A percentile compares a stretch with the other conserved stretches of the same genome.
Evolutionary conservation across 2,113 vertebrate species (phyloP).

Genomic region (Morone chrysops): DNA sequence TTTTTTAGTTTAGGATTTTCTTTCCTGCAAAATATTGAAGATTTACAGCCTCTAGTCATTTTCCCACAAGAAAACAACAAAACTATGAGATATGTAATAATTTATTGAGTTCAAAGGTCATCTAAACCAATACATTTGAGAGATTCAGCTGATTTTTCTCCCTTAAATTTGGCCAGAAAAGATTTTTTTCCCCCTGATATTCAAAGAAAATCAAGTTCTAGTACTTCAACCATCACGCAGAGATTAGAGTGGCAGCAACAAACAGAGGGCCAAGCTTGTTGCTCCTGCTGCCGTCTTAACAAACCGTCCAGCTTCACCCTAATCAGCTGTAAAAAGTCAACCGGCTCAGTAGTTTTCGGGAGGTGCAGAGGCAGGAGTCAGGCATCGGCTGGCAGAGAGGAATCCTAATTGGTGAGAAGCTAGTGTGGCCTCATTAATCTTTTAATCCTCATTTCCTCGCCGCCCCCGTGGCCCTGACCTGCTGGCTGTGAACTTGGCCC

Average conservation of each 20-base stretch:
- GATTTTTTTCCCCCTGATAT: too few relatives aligned
- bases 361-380: neutral
- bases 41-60: neutral
- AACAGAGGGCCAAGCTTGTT: neutral
- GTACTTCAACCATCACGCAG: too few relatives aligned
- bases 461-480: slow-evolving; percentile 29
- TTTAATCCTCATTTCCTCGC: slow-evolving; percentile 72
- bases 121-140: neutral
- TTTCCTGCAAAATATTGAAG: neutral
- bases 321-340: slow-evolving; percentile 16
- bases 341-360: neutral
- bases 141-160: neutral
- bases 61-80: neutral
- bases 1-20: neutral
- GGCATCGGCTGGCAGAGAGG: neutral
- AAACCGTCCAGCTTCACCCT: slow-evolving; percentile 3
- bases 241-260: neutral
- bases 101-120: neutral
- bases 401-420: slow-evolving; percentile 63
- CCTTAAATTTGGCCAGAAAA: too few relatives aligned
- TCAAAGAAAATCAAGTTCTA: too few relatives aligned
- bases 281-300: neutral
- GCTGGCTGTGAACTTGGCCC: slow-evolving; percentile 49
- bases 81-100: neutral
- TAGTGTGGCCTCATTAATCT: slow-evolving; percentile 67